Evolutionary conservation across 2,888 invertebrate genomes (phyloP).

Genomic region (Hedya salicella): DNA sequence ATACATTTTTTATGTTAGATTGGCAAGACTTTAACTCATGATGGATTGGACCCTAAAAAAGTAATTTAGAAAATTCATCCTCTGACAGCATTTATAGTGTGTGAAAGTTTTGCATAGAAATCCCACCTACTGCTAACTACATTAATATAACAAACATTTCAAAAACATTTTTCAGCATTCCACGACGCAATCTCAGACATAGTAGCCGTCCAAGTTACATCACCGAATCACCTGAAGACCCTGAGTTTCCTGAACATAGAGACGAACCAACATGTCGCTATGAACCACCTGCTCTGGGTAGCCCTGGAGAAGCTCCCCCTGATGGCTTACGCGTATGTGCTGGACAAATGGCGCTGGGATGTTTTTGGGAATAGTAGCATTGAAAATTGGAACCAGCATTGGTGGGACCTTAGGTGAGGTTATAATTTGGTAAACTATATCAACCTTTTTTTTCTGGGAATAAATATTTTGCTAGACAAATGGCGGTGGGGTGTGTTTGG

Average conservation of each 20-base stretch:
- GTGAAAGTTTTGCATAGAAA: no score
- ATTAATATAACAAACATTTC: neutral
- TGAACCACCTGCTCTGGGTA: constrained; percentile 76
- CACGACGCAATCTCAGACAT: constrained; percentile 88
- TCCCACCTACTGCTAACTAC: no score
- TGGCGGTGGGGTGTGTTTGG: no score
- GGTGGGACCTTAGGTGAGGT: constrained; percentile 76
- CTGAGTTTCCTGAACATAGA: constrained; percentile 72
- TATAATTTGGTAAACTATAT: no score
- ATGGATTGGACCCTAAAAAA: no score
- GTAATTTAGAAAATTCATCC: no score
- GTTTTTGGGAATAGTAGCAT: constrained; percentile 69
- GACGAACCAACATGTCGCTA: constrained; percentile 64
- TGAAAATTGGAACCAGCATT: constrained; percentile 75
- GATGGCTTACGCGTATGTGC: constrained; percentile 75
- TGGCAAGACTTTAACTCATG: no score
- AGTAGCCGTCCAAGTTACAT: constrained; percentile 84
- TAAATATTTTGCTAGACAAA: no score
- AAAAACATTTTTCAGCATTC: constrained; percentile 76
- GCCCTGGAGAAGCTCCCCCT: constrained; percentile 76
- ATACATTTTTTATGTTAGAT: no score
- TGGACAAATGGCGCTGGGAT: constrained; percentile 80
- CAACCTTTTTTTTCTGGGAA: no score
- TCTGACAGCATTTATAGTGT: no score
- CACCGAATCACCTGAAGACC: constrained; percentile 77